Base-by-base conservation (phyloP, 1,140 invertebrate genomes). In the Acromyrmex heyeri region DNA sequence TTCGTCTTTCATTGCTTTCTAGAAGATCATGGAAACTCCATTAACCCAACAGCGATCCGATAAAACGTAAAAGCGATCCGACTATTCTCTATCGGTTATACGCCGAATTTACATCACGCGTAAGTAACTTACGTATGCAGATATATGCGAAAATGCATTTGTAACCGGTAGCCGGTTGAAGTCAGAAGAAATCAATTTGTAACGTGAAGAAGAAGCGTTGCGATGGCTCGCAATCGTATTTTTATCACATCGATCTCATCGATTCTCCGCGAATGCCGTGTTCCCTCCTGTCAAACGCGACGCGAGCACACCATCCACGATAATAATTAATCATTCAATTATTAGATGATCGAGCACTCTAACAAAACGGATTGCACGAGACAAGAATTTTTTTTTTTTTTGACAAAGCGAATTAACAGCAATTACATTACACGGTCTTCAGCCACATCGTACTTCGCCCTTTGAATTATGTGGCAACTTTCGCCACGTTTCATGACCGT, bases 1-100 rank as follows among this genome's bases (percentile, higher is more conserved):
- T 91, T 86, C 88, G 38, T 72, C 86, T 88, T 89, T 88, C 88
- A 89, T 90, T 90, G 88, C 85, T 62, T 83, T 79, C 73, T 78
- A 18, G 21, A 59, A 50, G 62, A 88, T 91, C 89, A 86, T 86
- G 87, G 87, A 85, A 91, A 90, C 83, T 90, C 89, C 78, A 85
- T 91, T 90, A 90, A 79, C 78, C 70, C 75, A 77, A 38, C 69
- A 34, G 21, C 64, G 67, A 75, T 72, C 55, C 70, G 76, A 24
- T 67, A 75, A 57, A 79, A 64, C 50, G 82, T 73, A 27, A 86
- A 86, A 88, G 69, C 78, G 59, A 87, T 89, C 57, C 70, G 48
- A 50, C 70, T 44, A 38, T 57, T 48, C 61, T 79, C 57, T 79
- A 57, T 75, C 78, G 57, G 44, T 87, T 79, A 6, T 50, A 69